Evolutionary conservation across 2,113 vertebrate genomes (phyloP), one percentile per base, ranked within the genome.

Genomic region (Brachypodius melanocephalos): DNA sequence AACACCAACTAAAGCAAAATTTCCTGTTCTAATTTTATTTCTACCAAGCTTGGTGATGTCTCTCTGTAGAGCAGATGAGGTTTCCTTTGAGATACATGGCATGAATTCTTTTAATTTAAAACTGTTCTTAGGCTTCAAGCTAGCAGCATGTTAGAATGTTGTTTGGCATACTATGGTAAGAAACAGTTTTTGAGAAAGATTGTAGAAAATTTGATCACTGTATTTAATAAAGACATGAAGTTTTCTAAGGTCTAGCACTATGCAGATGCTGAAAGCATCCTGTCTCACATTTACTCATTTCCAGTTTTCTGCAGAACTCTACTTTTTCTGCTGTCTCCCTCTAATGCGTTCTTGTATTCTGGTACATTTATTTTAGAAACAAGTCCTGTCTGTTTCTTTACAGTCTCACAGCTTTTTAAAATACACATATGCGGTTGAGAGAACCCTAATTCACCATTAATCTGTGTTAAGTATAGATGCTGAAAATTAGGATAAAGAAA

Each of bases 41-140:
- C 63, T 55, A 5, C 65, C 48, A 26, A 32, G 51, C 59, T 92
- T 79, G 55, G n/a, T 89, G 73, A 21, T 69, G 45, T 75, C 51
- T 77, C 80, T 96, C 58, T 46, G 40, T 55, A 62, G 77, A 95
- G 89, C 49, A 66, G 81, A 59, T 43, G 15, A 91, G 61, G 42
- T 84, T 94, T 91, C 55, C 88, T 86, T 83, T 8, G 13, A 87
- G 69, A 82, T 80, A 94, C 68, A 88, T 81, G 59, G 62, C 62
- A 62, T 69, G 36, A 85, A 85, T 97, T 96, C 59, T 89, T 97
- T 95, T 93, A 71, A 86, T 93, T 93, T 78, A 74, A 75, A 93
- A 48, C 36, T 75, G 32, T 79, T 38, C n/a, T 62, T 87, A 51
- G 14, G 40, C 40, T 75, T 79, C 40, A 63, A 90, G 87, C 81